Base-by-base conservation (phyloP, 2,888 invertebrate genomes). In the Diarsia mendica region DNA sequence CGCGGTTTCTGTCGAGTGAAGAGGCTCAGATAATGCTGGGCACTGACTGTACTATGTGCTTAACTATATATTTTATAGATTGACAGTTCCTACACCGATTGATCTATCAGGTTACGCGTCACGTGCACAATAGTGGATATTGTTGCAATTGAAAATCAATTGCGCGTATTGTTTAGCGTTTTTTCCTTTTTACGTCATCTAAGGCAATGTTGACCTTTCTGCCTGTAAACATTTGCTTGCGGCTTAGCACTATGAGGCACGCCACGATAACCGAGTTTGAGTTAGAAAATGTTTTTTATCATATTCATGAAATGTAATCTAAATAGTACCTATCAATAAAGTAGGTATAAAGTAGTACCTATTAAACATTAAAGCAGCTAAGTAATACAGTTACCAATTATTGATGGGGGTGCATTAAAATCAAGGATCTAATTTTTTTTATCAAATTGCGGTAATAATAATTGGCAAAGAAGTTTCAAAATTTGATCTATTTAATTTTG, bases 131-230 rank as follows among this genome's bases (percentile, higher is more conserved):
- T 72, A 51, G 71, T 55, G 67, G 55, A 74, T 70, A 67, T 66
- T 67, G 39, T 72, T 64, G 77, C 68, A 76, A 70, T 76, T 67
- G 70, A 63, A 76, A 77, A 61, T 64, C 55, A 65, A 61, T 61
- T 61, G 49, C 60, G 55, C 18, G 77, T 67, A 55, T 81, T 82
- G 82, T 85, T 61, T 67, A 28, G 28, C 18, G 11, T 64, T 70
- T 75, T 79, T 82, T 83, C 73, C 65, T 70, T 85, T 76, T 51
- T 48, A 73, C 85, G 65, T 85, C 77, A 83, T 48, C 20, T 65
- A 68, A 73, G 67, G 70, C 20, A 55, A 13, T 77, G 82, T 65
- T 76, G 69, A 72, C 76, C 63, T 69, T 72, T 51, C 70, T 46
- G 69, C 18, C 5, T 23, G 70, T 67, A 64, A 85, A 71, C 67